Evolutionary conservation across 92 coral and sea anemone genomes (phyloP).

Genomic region (Siderastrea radians): DNA sequence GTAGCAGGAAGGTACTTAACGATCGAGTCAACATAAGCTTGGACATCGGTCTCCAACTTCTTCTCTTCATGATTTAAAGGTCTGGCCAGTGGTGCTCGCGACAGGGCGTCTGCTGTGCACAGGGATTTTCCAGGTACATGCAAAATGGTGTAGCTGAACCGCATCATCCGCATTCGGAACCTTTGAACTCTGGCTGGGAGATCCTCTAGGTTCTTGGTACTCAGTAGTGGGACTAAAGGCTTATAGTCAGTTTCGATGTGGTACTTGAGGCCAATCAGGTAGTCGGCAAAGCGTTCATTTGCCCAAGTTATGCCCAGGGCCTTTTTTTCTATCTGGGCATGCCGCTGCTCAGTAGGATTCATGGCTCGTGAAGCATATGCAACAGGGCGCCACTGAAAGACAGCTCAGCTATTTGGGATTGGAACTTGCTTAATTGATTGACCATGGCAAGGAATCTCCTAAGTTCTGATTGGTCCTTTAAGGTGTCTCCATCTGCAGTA

Average conservation of each 20-base stretch:
- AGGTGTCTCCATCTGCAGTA: slow-evolving; percentile 35
- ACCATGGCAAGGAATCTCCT: slow-evolving; percentile 53
- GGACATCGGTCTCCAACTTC: slow-evolving; percentile 39
- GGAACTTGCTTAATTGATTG: slow-evolving; percentile 48
- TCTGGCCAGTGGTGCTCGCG: slow-evolving; percentile 34
- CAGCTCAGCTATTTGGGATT: slow-evolving; percentile 39
- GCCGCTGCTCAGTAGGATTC: slow-evolving; percentile 54
- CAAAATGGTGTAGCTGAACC: slow-evolving; percentile 39
- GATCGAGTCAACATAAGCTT: slow-evolving; percentile 33
- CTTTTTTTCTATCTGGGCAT: slow-evolving; percentile 71
- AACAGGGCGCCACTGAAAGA: slow-evolving; percentile 55
- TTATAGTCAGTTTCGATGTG: slow-evolving; percentile 8
- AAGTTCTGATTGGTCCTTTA: slow-evolving; percentile 34
- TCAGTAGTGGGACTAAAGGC: slow-evolving; percentile 9
- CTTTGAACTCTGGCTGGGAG: slow-evolving; percentile 57
- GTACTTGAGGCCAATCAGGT: slow-evolving; percentile 4
- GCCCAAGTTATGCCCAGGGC: slow-evolving; percentile 55
- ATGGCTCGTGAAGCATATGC: slow-evolving; percentile 60
- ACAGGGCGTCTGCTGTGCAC: slow-evolving; percentile 60
- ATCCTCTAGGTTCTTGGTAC: slow-evolving; percentile 34
- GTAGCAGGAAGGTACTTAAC: slow-evolving; percentile 57
- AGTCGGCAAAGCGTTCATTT: slow-evolving; percentile 59
- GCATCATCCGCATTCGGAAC: slow-evolving; percentile 57
- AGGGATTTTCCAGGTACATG: slow-evolving; percentile 68
- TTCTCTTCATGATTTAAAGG: slow-evolving; percentile 9